These are phyloP conservation scores for Endotricha flammealis DNA, from an alignment of 2,888 invertebrate species.

Conservation along the genomic window DNA sequence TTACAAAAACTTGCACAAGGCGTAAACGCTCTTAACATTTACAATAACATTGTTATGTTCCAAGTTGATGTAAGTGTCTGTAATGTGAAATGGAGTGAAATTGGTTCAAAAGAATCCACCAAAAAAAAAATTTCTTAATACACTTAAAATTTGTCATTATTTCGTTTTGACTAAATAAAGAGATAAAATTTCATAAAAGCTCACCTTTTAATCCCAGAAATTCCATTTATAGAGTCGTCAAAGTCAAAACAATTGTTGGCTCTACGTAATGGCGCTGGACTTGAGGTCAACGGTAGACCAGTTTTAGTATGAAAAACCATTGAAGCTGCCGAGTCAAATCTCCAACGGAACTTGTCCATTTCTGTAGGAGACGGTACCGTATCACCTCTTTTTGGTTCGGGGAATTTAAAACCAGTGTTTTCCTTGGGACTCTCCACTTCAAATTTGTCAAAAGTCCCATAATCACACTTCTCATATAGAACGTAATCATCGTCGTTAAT, in stretches of 20 bases:
- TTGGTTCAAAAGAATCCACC: too few relatives aligned
- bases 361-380: slow-evolving; percentile 83
- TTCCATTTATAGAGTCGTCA: slow-evolving; percentile 87
- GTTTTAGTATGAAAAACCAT: slow-evolving; percentile 91
- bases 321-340: slow-evolving; percentile 86
- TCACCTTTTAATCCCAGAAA: slow-evolving; percentile 89
- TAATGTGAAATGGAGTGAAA: too few relatives aligned
- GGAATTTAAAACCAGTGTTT: slow-evolving; percentile 42
- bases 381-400: slow-evolving; percentile 37
- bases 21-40: too few relatives aligned
- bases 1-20: too few relatives aligned
- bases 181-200: slow-evolving; percentile 16
- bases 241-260: slow-evolving; percentile 90
- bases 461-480: slow-evolving; percentile 64
- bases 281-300: slow-evolving; percentile 89
- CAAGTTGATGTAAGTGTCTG: too few relatives aligned
- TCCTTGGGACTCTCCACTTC: slow-evolving; percentile 47
- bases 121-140: too few relatives aligned
- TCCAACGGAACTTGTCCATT: slow-evolving; percentile 84
- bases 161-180: too few relatives aligned
- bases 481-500: slow-evolving; percentile 59
- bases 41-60: too few relatives aligned
- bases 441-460: slow-evolving; percentile 56
- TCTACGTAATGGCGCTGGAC: slow-evolving; percentile 89
- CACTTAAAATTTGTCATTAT: too few relatives aligned